Evolutionary conservation across 2,797 vertebrate species (phyloP).

Genomic region (Synanceia verrucosa): DNA sequence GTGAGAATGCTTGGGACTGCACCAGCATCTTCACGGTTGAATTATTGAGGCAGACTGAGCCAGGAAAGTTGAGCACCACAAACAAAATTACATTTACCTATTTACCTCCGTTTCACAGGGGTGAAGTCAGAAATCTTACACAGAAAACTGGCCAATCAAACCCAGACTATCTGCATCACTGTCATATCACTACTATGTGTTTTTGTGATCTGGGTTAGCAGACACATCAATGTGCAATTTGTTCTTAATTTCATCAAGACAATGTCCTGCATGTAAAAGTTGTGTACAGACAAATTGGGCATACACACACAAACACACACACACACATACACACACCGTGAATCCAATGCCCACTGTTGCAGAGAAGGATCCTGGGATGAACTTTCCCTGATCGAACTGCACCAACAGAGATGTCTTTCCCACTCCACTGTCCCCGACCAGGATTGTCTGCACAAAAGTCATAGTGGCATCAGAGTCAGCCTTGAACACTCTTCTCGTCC

Average conservation of each 20-base stretch:
- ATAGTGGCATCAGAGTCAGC: not conserved
- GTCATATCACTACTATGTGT: not conserved
- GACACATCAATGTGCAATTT: not conserved
- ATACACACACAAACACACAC: not conserved
- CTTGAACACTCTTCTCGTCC: not conserved
- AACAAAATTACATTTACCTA: no score
- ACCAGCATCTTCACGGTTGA: no score
- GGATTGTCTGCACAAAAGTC: constrained; percentile 86
- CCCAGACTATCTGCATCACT: not conserved
- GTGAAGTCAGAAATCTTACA: not conserved
- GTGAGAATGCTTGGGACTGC: no score
- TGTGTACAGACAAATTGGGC: not conserved
- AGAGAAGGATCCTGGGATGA: constrained; percentile 94
- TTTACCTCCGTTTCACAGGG: not conserved
- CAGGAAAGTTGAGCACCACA: no score
- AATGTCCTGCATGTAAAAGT: not conserved
- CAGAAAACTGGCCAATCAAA: not conserved
- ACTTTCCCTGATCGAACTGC: constrained; percentile 98
- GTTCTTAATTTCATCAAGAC: not conserved
- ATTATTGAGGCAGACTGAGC: no score
- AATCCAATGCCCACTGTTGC: constrained; percentile 96
- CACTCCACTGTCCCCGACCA: constrained; percentile 94
- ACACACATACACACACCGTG: constrained; percentile 79
- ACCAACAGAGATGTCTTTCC: constrained; percentile 95
- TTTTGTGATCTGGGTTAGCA: not conserved